Conservation (phyloP, 1,140 invertebrate species). For the Micrasema minimum region DNA sequence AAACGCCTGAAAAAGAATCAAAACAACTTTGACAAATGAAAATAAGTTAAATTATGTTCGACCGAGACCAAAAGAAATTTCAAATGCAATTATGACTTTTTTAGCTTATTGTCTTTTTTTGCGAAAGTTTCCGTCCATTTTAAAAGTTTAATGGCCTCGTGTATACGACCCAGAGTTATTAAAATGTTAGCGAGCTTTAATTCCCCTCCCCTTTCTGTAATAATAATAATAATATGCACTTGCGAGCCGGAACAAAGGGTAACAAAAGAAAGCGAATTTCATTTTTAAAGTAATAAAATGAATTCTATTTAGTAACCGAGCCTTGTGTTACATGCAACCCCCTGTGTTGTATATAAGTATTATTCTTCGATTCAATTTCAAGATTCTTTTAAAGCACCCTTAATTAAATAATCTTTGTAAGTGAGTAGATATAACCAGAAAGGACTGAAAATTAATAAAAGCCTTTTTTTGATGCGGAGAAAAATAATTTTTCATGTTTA, state of each 20-base stretch:
- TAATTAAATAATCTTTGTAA: too few species aligned
- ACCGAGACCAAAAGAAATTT: conserved; percentile 19
- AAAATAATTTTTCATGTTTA: too few species aligned
- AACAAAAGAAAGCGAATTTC: conserved; percentile 12
- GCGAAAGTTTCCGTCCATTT: conserved; percentile 37
- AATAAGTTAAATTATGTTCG: conserved; percentile 31
- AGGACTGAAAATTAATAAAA: too few species aligned
- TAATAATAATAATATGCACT: conserved; percentile 22
- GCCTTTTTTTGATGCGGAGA: too few species aligned
- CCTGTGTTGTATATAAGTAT: too few species aligned
- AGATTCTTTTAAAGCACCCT: too few species aligned
- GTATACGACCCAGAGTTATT: conserved; percentile 40
- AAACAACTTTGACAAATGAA: neutral
- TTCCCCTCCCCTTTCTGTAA: neutral
- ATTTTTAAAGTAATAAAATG: conserved; percentile 12
- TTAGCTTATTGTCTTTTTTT: conserved; percentile 38
- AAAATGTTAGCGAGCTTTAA: conserved; percentile 41
- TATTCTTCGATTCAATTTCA: too few species aligned
- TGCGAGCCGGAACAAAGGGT: conserved; percentile 3
- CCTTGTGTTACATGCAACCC: too few species aligned
- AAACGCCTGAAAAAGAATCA: neutral
- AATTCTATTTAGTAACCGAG: neutral
- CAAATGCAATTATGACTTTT: conserved; percentile 46
- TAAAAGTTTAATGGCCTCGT: conserved; percentile 40
- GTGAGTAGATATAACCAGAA: too few species aligned